Evolutionary conservation across 2,797 vertebrate species (phyloP).

Genomic region (Sternarchorhynchus goeldii): DNA sequence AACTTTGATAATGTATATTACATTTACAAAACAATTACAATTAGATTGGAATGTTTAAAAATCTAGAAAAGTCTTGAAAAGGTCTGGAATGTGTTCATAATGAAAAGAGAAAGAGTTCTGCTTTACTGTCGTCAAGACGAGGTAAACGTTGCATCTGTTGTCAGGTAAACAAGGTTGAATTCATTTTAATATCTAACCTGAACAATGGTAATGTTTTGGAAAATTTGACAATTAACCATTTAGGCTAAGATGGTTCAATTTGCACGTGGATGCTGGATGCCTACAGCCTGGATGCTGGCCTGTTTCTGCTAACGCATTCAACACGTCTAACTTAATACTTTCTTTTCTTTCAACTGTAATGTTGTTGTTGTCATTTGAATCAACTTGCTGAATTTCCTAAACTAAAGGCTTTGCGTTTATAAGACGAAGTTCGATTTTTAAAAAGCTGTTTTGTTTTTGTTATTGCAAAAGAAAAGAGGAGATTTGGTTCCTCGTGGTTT

Average conservation of each 20-base stretch:
- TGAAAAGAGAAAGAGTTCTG: too few relatives aligned
- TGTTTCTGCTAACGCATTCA: background rate
- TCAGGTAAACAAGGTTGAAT: constrained; percentile 21
- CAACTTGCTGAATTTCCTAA: too few relatives aligned
- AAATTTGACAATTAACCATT: background rate
- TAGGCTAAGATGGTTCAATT: background rate
- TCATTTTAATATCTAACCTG: background rate
- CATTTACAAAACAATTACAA: too few relatives aligned
- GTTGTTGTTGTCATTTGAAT: too few relatives aligned
- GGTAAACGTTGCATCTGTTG: constrained; percentile 23
- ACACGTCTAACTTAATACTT: background rate
- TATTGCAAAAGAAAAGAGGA: background rate
- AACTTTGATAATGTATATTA: too few relatives aligned
- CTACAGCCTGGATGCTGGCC: background rate
- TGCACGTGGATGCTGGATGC: background rate
- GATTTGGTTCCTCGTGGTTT: background rate
- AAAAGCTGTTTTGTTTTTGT: background rate
- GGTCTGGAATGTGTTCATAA: too few relatives aligned
- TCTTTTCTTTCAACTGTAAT: background rate
- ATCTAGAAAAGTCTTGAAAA: too few relatives aligned
- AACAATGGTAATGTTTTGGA: background rate
- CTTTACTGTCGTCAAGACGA: background rate
- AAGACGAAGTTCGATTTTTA: too few relatives aligned
- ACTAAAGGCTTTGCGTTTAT: background rate
- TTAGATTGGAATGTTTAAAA: too few relatives aligned